These are phyloP conservation scores for Bombus picipes DNA, from an alignment of 1,140 invertebrate species.

Conservation along the genomic window DNA sequence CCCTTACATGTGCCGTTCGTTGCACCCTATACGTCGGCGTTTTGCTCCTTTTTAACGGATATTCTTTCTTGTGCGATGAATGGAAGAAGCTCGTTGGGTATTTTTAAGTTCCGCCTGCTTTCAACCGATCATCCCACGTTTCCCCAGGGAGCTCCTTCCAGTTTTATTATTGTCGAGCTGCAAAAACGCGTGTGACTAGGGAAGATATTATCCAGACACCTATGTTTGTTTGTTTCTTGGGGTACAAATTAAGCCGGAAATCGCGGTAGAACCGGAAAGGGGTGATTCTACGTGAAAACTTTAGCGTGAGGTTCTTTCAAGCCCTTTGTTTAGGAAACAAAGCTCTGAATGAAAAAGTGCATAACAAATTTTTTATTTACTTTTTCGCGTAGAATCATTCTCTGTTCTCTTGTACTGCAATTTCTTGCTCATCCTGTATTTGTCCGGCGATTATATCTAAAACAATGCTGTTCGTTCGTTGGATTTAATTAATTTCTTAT, in stretches of 20 bases:
- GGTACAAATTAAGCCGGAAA: background rate
- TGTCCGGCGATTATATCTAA: too few species aligned
- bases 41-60: background rate
- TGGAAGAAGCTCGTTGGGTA: background rate
- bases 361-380: background rate
- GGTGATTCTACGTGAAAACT: background rate
- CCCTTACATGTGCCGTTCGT: background rate
- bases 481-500: background rate
- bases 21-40: background rate
- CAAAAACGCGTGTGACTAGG: background rate
- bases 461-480: background rate
- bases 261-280: background rate
- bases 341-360: background rate
- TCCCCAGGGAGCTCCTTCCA: background rate
- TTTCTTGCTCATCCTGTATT: background rate
- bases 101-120: slow-evolving; percentile 10
- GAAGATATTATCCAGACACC: background rate
- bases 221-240: background rate
- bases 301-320: background rate
- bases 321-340: background rate
- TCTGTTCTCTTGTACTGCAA: background rate
- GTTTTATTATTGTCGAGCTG: background rate
- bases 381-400: background rate
- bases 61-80: background rate
- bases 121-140: background rate